Base-by-base conservation (phyloP, 2,113 vertebrate species). In the Haliaeetus leucogaster region DNA sequence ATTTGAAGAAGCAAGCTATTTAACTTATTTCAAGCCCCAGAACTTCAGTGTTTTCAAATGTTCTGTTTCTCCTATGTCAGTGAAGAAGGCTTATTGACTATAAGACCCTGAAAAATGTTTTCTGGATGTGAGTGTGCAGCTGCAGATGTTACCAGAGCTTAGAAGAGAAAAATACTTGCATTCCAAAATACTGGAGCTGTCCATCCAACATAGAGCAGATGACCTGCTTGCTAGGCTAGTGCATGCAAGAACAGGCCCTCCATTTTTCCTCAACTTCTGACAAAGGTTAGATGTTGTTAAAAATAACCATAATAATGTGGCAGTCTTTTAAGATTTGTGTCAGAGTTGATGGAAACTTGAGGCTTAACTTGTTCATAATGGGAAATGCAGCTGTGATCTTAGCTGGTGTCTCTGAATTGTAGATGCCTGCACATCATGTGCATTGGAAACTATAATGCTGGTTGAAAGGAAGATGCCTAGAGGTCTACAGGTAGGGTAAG, bases 241-340 rank as follows among this genome's bases (percentile, higher is more conserved):
- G 30, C 6, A 6, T 38, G 48, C 38, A 59, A 42, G 26, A 89
- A 45, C 13, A 52, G 29, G 30, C 8, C 13, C 4, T 65, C 18
- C 2, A 1, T n/a, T 86, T 77, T 58, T 58, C 34, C 16, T 25
- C 32, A 52, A 9, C 56, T 84, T 89, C 10, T 66, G 61, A 6
- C 19, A 40, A 47, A 76, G 68, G 20, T 61, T 67, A 23, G 11
- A 1, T 63, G 26, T 25, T 68, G 9, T 55, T 80, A 13, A 85
- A 43, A 47, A 23, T 16, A n/a, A 22, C 40, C 7, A 1, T 67
- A 55, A 32, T 55, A 53, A 17, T 0, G 0, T 34, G 45, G 2
- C 32, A 50, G 5, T 67, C 42, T 63, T 71, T 26, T 22, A 56
- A 71, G 29, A 23, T 17, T 50, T 67, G 23, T 26, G 30, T 70